Evolutionary conservation across 2,113 vertebrate genomes (phyloP).

Genomic region (Phainopepla nitens): DNA sequence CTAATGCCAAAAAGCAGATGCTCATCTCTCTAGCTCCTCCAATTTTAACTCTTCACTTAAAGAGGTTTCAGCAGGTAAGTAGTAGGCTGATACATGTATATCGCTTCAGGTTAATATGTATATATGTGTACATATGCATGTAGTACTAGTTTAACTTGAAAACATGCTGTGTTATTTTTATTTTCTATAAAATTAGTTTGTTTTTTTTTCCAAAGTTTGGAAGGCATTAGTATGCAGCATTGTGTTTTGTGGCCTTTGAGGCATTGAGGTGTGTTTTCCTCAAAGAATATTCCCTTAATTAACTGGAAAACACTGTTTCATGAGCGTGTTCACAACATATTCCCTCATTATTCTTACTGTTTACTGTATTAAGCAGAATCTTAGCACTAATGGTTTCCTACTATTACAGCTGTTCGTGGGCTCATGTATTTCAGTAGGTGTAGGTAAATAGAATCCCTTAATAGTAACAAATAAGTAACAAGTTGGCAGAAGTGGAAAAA

Average conservation of each 20-base stretch:
- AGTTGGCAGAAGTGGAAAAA: neutral
- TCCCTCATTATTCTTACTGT: neutral
- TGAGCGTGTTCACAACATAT: neutral
- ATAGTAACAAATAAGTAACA: neutral
- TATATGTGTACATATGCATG: neutral
- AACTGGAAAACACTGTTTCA: neutral
- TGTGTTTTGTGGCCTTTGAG: neutral
- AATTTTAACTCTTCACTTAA: conserved; percentile 92
- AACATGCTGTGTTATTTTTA: neutral
- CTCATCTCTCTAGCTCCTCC: conserved; percentile 89
- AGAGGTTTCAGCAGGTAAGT: conserved; percentile 93
- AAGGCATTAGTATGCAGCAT: neutral
- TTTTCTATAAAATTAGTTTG: neutral
- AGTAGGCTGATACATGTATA: neutral
- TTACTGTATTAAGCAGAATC: neutral
- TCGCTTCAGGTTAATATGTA: neutral
- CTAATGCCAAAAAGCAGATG: conserved; percentile 94
- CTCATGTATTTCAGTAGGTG: neutral
- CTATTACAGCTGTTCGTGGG: neutral
- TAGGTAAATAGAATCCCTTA: neutral
- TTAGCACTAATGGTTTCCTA: neutral
- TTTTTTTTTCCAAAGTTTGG: neutral
- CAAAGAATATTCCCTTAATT: neutral
- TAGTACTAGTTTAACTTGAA: neutral
- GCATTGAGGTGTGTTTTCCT: neutral